Evolutionary conservation across 2,888 invertebrate species (phyloP).

Genomic region (Trichacis sp.): DNA sequence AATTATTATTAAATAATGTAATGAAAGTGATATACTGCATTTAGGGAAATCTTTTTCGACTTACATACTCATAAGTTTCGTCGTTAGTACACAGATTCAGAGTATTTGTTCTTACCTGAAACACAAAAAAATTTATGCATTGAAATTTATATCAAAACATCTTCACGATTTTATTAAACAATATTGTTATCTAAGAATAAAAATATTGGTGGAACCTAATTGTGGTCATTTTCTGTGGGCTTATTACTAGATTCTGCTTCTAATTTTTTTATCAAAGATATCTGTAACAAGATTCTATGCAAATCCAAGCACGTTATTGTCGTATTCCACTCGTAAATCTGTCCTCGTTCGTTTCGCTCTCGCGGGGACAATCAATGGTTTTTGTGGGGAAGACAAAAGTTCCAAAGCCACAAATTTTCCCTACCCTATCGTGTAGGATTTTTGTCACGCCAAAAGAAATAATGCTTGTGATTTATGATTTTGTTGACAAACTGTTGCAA

Average conservation of each 20-base stretch:
- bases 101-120: constrained; percentile 20
- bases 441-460: no score
- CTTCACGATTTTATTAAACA: no score
- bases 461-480: no score
- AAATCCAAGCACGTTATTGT: constrained; percentile 12
- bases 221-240: no score
- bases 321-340: constrained; percentile 16
- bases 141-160: no score
- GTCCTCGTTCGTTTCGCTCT: constrained; percentile 9
- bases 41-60: background rate
- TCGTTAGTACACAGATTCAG: background rate
- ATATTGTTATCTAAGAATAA: no score
- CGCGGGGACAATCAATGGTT: constrained; percentile 14
- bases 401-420: background rate
- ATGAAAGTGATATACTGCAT: no score
- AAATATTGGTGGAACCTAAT: no score
- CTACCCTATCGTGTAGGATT: background rate
- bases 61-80: background rate
- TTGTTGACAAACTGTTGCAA: no score
- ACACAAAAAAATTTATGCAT: constrained; percentile 10
- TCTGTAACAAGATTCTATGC: background rate
- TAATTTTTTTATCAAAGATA: no score
- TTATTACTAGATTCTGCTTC: no score
- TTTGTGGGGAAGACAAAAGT: constrained; percentile 7
- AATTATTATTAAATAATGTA: no score